A percentile compares a stretch with the other conserved stretches of the same genome.
phyloP scores from a whole-genome alignment of 2,797 vertebrate genomes.

The Pseudochirops cupreus region DNA sequence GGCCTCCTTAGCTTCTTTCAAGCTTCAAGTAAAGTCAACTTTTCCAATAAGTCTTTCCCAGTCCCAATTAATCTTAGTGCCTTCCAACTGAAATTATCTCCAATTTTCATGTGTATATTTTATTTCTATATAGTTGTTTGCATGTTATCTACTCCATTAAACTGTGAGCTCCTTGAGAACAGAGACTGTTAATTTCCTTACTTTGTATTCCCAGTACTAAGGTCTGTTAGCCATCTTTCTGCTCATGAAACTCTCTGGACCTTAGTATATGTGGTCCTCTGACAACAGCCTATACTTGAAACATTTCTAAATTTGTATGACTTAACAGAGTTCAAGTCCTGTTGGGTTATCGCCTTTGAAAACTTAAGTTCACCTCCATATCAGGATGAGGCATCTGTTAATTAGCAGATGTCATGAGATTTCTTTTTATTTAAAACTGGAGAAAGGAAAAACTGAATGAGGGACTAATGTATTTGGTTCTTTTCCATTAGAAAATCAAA shows the following conservation, averaged over 20 bases:
- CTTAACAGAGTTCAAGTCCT: neutral
- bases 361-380: neutral
- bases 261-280: neutral
- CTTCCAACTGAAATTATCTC: neutral
- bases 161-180: neutral
- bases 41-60: neutral
- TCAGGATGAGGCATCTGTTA: neutral
- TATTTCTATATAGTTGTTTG: neutral
- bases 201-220: neutral
- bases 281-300: neutral
- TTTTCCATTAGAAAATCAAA: constrained; percentile 94
- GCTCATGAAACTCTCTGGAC: neutral
- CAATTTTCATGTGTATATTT: too few species aligned
- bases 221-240: neutral
- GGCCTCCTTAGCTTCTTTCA: neutral
- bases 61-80: neutral
- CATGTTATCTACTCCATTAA: neutral
- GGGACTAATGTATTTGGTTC: constrained; percentile 10
- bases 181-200: neutral
- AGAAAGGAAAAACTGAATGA: constrained; percentile 46
- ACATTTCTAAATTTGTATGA: neutral
- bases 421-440: constrained; percentile 38
- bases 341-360: neutral
- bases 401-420: neutral
- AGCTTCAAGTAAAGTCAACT: neutral